Base-by-base conservation (phyloP, 1,140 invertebrate genomes). In the Drosophila lacteicornis region DNA sequence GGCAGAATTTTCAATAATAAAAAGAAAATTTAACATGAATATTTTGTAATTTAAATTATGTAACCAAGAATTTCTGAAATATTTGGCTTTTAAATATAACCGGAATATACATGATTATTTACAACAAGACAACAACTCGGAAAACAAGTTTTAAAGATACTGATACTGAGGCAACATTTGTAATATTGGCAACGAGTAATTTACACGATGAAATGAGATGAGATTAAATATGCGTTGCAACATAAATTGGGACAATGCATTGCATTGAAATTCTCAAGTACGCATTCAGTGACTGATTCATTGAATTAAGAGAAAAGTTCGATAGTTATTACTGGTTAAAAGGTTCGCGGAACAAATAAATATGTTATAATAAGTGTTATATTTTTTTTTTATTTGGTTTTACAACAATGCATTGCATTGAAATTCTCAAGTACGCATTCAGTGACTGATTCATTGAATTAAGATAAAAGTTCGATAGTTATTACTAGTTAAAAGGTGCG, bases 101-200 rank as follows among this genome's bases (percentile, higher is more conserved):
- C 12, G 12, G 17, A 55, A 55, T 38, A 9, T 22, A 12, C 3
- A 38, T 4, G 8, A 15, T 3, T 15, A 15, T 55, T 55, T 30
- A 22, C 17, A 50, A 50, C 15, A 19, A 53, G 13, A 22, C 3
- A 0, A 22, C 3, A 36, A 2, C 1, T 15, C 3, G 30, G 3
- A 13, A 51, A 53, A 22, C 51, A 22, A 38, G 51, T 55, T 55
- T 22, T 55, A 55, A n/a, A n/a, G 15, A 42, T 5, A 7, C 40
- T 42, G 6, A n/a, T 38, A n/a, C n/a, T n/a, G 13, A 22, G 17
- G 12, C 12, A 38, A 15, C 12, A 38, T 55, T 55, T 55, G 12
- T 17, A 30, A 50, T 30, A 30, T 30, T 27, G 49, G 15, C n/a
- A 17, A 1, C 22, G 3, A 53, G n/a, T 36, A 13, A 51, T 30